A percentile compares a stretch with the other conserved stretches of the same genome.
phyloP scores from a whole-genome alignment of 2,797 vertebrate genomes.

The Bufotes viridis region DNA sequence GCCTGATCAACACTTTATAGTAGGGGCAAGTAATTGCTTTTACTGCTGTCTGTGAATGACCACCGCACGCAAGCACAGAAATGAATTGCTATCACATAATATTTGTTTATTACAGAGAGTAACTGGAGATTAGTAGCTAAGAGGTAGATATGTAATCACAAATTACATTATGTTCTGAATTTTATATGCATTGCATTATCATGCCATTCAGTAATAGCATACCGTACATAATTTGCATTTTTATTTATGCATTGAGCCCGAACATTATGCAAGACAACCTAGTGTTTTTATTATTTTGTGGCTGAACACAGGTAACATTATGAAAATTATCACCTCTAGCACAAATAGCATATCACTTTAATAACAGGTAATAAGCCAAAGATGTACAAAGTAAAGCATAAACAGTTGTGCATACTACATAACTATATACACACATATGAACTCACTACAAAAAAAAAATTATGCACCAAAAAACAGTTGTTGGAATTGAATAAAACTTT shows the following conservation, averaged over 20 bases:
- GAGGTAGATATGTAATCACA: slow-evolving; percentile 41
- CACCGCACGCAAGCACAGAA: not conserved
- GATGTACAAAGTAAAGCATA: not conserved
- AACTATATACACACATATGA: no score
- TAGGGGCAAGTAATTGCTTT: slow-evolving; percentile 39
- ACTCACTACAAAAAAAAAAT: no score
- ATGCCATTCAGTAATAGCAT: not conserved
- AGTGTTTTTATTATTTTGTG: not conserved
- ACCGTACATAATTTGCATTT: slow-evolving; percentile 16
- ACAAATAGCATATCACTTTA: not conserved
- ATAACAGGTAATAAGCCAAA: slow-evolving; percentile 5
- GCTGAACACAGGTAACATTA: not conserved
- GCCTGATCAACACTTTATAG: slow-evolving; percentile 9
- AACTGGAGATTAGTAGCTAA: slow-evolving; percentile 33
- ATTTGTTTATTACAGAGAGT: slow-evolving; percentile 43
- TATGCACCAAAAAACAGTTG: no score
- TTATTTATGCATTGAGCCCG: not conserved
- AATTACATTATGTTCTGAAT: slow-evolving; percentile 38
- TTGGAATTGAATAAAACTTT: no score
- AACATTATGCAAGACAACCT: not conserved
- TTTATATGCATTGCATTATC: slow-evolving; percentile 24
- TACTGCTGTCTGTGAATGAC: not conserved
- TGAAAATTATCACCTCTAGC: slow-evolving; percentile 12
- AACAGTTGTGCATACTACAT: not conserved
- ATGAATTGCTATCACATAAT: slow-evolving; percentile 27